Base-by-base conservation (phyloP, 2,113 vertebrate genomes). In the Pelecanoides urinatrix region DNA sequence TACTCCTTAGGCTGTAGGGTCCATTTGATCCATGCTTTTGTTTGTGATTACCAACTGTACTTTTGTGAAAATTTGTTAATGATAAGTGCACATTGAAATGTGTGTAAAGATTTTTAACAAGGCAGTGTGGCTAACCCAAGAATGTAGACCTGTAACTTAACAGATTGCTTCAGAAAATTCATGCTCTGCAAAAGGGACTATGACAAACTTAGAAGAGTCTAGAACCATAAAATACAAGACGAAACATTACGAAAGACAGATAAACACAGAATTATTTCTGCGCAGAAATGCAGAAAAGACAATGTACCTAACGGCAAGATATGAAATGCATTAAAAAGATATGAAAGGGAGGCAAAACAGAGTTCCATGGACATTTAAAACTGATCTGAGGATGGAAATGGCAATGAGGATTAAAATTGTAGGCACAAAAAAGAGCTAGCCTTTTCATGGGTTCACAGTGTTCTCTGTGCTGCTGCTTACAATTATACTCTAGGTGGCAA, bases 401-500 rank as follows among this genome's bases (percentile, higher is more conserved):
- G 53, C 75, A 93, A 45, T 38, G 32, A 86, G 47, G 50, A 95
- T 90, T 94, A 87, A 95, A 95, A 84, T 23, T 58, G 29, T 50
- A 96, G 50, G 34, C 86, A 91, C 76, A 63, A 83, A 88, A 88
- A 88, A 74, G 44, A 92, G 29, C 16, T 70, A 79, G 58, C 19
- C 23, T 70, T 86, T 89, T 90, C 83, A 96, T 52, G 30, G 44
- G 38, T 70, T 93, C 86, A 92, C 56, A 93, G 44, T 90, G 71
- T 94, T 95, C 91, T 92, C 93, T 63, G 29, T 70, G 45, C 15
- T 89, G 26, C 55, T 80, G 50, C 77, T 81, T 85, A 73, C 56
- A 96, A 72, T 96, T 95, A 89, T 68, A 89, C 76, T 89, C 65
- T 50, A 78, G 73, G 84, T 65, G 44, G 56, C 61, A 92, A 96